Evolutionary conservation across 1,140 invertebrate species (phyloP).

Genomic region (Lordiphosa collinella): DNA sequence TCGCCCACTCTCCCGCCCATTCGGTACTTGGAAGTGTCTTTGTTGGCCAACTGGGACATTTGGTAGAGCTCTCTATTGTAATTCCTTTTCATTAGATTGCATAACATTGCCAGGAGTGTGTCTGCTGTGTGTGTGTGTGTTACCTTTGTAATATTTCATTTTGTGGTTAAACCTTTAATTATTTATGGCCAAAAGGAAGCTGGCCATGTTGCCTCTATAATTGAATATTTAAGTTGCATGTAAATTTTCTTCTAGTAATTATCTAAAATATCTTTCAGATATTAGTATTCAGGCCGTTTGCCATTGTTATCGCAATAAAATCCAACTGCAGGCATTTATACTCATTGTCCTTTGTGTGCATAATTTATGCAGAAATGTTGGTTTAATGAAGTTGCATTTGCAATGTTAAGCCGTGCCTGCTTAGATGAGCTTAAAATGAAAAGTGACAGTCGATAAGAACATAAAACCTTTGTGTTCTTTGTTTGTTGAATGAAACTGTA

Average conservation of each 20-base stretch:
- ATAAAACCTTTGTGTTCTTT: too few relatives aligned
- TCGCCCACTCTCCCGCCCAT: not conserved
- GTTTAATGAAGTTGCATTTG: slow-evolving; percentile 8
- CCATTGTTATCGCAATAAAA: slow-evolving; percentile 33
- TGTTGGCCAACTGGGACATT: slow-evolving; percentile 44
- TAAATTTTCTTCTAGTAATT: not conserved
- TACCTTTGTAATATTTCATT: slow-evolving; percentile 57
- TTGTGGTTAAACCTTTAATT: slow-evolving; percentile 39
- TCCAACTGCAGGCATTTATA: slow-evolving; percentile 19
- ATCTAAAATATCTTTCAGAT: slow-evolving; percentile 12
- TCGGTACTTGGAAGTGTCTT: slow-evolving; percentile 24
- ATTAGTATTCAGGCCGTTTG: too few relatives aligned
- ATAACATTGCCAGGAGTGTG: slow-evolving; percentile 23
- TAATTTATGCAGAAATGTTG: slow-evolving; percentile 16
- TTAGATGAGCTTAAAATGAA: too few relatives aligned
- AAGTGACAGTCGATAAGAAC: too few relatives aligned
- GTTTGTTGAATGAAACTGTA: too few relatives aligned
- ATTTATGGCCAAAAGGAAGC: slow-evolving; percentile 41
- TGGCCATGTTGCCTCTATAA: slow-evolving; percentile 38
- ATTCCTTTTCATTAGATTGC: slow-evolving; percentile 62
- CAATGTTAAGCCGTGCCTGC: not conserved
- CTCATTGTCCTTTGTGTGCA: slow-evolving; percentile 20
- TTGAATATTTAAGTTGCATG: slow-evolving; percentile 65
- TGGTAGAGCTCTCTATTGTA: slow-evolving; percentile 26
- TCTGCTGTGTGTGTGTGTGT: slow-evolving; percentile 6